Percentiles rank a stretch among this genome's conserved stretches.
Evolutionary conservation across 2,113 vertebrate species (phyloP).

Genomic region (Chitala chitala): DNA sequence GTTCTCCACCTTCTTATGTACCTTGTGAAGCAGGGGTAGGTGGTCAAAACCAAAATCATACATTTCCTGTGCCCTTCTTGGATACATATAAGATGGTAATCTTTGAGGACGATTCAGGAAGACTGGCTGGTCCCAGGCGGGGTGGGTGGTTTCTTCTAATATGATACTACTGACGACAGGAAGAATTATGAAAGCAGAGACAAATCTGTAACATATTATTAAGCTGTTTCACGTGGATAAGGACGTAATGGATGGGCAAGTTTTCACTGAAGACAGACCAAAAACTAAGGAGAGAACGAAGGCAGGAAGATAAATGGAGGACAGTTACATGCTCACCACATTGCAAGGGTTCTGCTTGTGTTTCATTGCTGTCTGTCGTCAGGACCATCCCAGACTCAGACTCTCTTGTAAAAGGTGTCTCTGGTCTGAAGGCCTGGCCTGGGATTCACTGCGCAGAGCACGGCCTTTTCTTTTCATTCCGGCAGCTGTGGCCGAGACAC

Average conservation of each 20-base stretch:
- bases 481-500: no score
- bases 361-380: slow-evolving; percentile 40
- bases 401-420: no score
- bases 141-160: slow-evolving; percentile 83
- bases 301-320: slow-evolving; percentile 97
- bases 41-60: no score
- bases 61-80: no score
- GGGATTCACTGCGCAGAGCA: no score
- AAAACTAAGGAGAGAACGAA: slow-evolving; percentile 88
- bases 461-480: no score
- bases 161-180: slow-evolving; percentile 92
- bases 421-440: no score
- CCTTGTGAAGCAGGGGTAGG: no score
- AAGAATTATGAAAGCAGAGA: slow-evolving; percentile 91
- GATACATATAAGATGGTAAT: no score
- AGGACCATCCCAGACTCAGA: slow-evolving; percentile 49
- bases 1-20: no score
- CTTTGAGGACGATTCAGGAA: slow-evolving; percentile 44
- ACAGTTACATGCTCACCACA: slow-evolving; percentile 88
- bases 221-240: slow-evolving; percentile 91
- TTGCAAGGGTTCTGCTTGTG: slow-evolving; percentile 71
- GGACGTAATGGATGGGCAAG: slow-evolving; percentile 96
- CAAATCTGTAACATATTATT: slow-evolving; percentile 96
- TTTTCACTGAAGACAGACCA: slow-evolving; percentile 78
- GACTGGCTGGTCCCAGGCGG: slow-evolving; percentile 13